Evolutionary conservation across 2,113 vertebrate species (phyloP).

Genomic region (Ophthalmolycus amberensis): DNA sequence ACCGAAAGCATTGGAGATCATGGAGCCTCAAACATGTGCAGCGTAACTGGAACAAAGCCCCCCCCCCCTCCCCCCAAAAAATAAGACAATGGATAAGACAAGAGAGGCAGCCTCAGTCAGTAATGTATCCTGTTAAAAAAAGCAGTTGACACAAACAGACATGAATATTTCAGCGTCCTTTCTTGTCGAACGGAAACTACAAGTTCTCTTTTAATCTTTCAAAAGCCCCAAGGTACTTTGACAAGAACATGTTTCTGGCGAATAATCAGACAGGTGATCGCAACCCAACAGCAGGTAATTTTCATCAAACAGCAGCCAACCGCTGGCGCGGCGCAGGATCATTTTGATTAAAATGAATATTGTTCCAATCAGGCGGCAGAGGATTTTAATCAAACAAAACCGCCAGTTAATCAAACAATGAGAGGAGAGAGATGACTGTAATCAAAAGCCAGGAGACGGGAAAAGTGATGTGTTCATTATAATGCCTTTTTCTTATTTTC

Average conservation of each 20-base stretch:
- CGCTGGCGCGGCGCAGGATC: conserved; percentile 24
- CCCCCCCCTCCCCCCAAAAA: no score
- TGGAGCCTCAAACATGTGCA: conserved; percentile 28
- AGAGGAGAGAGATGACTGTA: conserved; percentile 43
- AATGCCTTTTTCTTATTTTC: conserved; percentile 28
- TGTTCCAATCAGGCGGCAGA: conserved; percentile 66
- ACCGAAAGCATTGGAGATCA: conserved; percentile 33
- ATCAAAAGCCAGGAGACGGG: conserved; percentile 48
- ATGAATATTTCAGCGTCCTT: conserved; percentile 46
- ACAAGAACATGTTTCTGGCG: conserved; percentile 38
- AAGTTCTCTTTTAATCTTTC: conserved; percentile 51
- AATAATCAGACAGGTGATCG: conserved; percentile 69
- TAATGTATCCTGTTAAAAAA: conserved; percentile 29
- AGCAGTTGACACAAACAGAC: conserved; percentile 33
- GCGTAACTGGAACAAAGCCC: conserved; percentile 18
- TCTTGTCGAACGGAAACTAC: conserved; percentile 37
- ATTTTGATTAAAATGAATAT: conserved; percentile 69
- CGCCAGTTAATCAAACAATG: conserved; percentile 63
- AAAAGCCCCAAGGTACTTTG: conserved; percentile 44
- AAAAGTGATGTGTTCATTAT: conserved; percentile 24
- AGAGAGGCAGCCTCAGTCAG: conserved; percentile 12
- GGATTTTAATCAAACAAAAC: conserved; percentile 71
- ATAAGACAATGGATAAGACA: neutral
- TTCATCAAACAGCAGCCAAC: conserved; percentile 65
- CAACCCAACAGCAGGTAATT: conserved; percentile 61